phyloP scores from a whole-genome alignment of 35 echinoderm and acorn worm species.

The Nesometra sesokonis region DNA sequence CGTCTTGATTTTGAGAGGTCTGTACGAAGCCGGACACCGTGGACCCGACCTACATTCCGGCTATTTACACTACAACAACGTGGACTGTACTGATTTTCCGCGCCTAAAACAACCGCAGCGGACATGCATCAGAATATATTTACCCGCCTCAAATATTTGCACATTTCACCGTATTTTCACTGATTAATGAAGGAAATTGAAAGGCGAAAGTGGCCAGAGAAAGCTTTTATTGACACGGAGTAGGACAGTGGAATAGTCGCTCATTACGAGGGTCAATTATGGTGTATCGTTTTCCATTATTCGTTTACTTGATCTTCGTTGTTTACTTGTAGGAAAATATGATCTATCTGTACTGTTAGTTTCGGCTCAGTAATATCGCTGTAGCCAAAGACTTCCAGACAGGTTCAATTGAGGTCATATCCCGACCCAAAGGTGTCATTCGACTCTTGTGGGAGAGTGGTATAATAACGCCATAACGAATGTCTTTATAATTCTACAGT shows the following conservation, averaged over 20 bases:
- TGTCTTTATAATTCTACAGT: background rate
- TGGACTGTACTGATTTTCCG: background rate
- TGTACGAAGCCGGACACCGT: background rate
- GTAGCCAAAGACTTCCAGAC: background rate
- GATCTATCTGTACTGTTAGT: background rate
- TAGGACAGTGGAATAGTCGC: background rate
- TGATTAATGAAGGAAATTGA: background rate
- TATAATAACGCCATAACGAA: background rate
- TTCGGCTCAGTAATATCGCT: background rate
- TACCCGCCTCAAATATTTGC: background rate
- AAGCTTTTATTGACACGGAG: background rate
- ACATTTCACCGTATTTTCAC: background rate
- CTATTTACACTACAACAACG: background rate
- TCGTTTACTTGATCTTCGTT: background rate
- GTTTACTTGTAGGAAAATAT: background rate
- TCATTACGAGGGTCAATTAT: background rate
- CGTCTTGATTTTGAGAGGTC: background rate
- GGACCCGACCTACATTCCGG: background rate
- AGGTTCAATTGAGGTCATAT: background rate
- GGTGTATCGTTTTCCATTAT: background rate
- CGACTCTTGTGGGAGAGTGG: too few species aligned
- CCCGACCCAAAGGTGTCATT: too few species aligned
- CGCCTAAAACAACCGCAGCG: background rate
- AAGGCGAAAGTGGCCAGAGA: background rate
- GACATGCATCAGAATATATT: background rate